Conservation (phyloP, 1,140 invertebrate genomes). For the Brachionus sp. region DNA sequence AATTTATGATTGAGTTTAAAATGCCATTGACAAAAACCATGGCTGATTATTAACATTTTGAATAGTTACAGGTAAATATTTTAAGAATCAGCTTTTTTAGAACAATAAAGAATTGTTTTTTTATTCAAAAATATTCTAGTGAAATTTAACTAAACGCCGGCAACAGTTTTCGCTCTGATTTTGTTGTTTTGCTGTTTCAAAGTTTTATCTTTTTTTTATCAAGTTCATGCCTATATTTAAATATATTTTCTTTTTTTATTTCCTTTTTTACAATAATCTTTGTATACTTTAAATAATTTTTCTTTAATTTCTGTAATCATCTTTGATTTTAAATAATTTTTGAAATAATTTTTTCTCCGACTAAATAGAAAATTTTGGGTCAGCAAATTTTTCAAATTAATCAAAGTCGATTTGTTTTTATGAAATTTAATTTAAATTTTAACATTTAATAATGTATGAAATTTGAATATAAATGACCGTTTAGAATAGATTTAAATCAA, state of each 20-base stretch:
- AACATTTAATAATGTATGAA: constrained; percentile 5
- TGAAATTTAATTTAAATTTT: constrained; percentile 4
- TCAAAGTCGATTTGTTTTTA: constrained; percentile 3
- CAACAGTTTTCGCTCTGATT: too few relatives aligned
- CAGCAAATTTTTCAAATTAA: background rate
- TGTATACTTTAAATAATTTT: too few relatives aligned
- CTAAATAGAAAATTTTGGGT: background rate
- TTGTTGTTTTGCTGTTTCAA: too few relatives aligned
- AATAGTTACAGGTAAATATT: constrained; percentile 4
- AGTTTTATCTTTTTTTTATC: too few relatives aligned
- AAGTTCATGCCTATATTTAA: too few relatives aligned
- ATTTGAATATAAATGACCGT: constrained; percentile 36
- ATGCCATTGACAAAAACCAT: background rate
- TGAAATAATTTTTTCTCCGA: background rate
- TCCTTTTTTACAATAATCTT: too few relatives aligned
- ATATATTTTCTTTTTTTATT: too few relatives aligned
- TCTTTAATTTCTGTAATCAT: background rate
- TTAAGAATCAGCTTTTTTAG: background rate
- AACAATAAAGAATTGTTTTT: background rate
- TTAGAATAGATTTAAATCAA: constrained; percentile 17
- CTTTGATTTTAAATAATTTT: background rate
- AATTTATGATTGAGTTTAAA: background rate
- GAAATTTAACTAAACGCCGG: background rate
- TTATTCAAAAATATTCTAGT: background rate
- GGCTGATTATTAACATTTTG: background rate